phyloP scores from a whole-genome alignment of 2,797 vertebrate genomes.

The Chanos chanos region DNA sequence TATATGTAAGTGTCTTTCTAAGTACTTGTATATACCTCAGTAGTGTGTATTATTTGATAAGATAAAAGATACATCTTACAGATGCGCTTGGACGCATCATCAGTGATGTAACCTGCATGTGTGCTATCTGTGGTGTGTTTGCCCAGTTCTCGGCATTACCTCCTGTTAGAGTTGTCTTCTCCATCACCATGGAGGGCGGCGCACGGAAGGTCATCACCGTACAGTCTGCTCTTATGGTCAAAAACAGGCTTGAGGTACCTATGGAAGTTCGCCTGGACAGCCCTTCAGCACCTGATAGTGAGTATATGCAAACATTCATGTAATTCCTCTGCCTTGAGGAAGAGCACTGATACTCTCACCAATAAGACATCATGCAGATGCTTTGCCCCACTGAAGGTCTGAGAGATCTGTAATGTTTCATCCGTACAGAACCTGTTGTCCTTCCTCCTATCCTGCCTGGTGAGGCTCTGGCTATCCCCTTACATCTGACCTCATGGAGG shows the following conservation, averaged over 20 bases:
- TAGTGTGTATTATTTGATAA: neutral
- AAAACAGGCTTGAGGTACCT: conserved; percentile 86
- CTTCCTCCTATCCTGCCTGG: conserved; percentile 89
- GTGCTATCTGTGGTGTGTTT: neutral
- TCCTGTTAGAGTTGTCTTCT: conserved; percentile 93
- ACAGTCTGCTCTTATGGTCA: conserved; percentile 90
- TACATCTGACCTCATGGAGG: conserved; percentile 94
- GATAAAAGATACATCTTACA: too few species aligned
- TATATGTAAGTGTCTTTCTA: conserved; percentile 82
- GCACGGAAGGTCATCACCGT: conserved; percentile 95
- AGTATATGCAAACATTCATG: too few species aligned
- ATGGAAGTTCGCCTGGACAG: conserved; percentile 96
- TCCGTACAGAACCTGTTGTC: conserved; percentile 84
- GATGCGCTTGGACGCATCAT: too few species aligned
- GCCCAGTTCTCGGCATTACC: conserved; percentile 92
- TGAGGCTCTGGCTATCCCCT: conserved; percentile 84
- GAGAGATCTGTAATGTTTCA: neutral
- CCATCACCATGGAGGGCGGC: conserved; percentile 94
- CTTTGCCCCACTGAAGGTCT: too few species aligned
- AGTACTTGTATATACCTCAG: neutral
- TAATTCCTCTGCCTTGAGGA: too few species aligned
- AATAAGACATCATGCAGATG: too few species aligned
- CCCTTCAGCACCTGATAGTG: conserved; percentile 96
- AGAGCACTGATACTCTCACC: too few species aligned
- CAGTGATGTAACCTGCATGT: too few species aligned